Conservation (phyloP, 2,888 invertebrate genomes). For the Drosophila anomalata region DNA sequence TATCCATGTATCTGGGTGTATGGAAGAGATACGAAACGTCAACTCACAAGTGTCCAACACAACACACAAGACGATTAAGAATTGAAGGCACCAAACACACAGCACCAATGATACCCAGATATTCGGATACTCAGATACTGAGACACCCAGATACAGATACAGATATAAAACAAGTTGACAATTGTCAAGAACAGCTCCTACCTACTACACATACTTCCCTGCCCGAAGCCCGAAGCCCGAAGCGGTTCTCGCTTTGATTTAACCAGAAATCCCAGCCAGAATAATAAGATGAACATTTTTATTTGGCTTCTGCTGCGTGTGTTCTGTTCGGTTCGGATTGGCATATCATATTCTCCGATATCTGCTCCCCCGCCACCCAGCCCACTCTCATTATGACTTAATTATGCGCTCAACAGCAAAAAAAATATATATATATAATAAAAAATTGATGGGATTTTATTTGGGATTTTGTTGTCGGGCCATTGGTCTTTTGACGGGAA, state of each 20-base stretch:
- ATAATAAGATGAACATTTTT: slow-evolving; percentile 75
- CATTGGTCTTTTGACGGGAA: slow-evolving; percentile 46
- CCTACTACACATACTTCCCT: background rate
- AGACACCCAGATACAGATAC: slow-evolving; percentile 5
- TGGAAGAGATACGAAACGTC: slow-evolving; percentile 52
- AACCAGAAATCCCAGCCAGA: slow-evolving; percentile 68
- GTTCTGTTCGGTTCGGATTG: slow-evolving; percentile 45
- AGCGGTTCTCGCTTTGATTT: slow-evolving; percentile 65
- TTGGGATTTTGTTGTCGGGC: slow-evolving; percentile 31
- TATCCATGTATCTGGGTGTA: slow-evolving; percentile 3
- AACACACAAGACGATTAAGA: slow-evolving; percentile 73
- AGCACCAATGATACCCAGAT: slow-evolving; percentile 3
- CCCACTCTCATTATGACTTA: slow-evolving; percentile 71
- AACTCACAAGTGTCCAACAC: slow-evolving; percentile 68
- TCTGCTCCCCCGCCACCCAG: background rate
- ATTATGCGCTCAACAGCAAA: slow-evolving; percentile 70
- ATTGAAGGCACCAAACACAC: slow-evolving; percentile 71
- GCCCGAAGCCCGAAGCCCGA: slow-evolving; percentile 18
- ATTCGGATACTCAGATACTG: background rate
- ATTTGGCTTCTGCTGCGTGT: slow-evolving; percentile 51
- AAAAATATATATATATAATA: background rate
- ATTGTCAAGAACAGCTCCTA: slow-evolving; percentile 41
- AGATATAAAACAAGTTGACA: slow-evolving; percentile 50
- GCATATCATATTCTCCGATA: slow-evolving; percentile 61
- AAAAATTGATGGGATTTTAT: slow-evolving; percentile 41